phyloP scores from a whole-genome alignment of 2,113 vertebrate genomes.

The Psephotus haematonotus region DNA sequence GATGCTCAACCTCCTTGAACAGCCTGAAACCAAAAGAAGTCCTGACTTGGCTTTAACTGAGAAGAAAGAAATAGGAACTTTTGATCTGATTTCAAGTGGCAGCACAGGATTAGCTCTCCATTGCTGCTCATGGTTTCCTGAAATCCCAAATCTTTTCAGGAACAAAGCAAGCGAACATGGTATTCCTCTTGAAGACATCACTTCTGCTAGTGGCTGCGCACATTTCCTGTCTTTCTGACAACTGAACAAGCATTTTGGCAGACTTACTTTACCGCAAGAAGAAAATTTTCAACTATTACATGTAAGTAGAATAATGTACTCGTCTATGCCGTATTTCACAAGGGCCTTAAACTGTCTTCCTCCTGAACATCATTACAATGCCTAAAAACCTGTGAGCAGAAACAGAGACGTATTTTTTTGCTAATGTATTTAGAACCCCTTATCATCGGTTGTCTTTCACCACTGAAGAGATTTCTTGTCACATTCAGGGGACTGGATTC shows the following conservation, averaged over 20 bases:
- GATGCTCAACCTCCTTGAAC: constrained; percentile 22
- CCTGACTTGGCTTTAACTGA: constrained; percentile 48
- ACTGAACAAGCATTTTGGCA: neutral
- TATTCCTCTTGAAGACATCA: constrained; percentile 62
- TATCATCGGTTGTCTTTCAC: neutral
- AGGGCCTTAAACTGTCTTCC: neutral
- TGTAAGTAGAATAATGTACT: neutral
- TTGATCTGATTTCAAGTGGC: constrained; percentile 70
- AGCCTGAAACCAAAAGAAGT: constrained; percentile 49
- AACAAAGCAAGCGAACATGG: constrained; percentile 41
- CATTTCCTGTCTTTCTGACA: constrained; percentile 23
- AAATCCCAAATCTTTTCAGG: constrained; percentile 46
- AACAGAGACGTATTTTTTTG: neutral
- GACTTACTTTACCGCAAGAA: neutral
- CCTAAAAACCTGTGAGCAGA: neutral
- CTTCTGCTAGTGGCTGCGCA: constrained; percentile 50
- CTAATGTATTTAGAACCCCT: neutral
- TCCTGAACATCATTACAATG: neutral
- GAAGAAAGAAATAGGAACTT: constrained; percentile 35
- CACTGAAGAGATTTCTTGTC: neutral
- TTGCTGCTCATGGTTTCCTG: neutral
- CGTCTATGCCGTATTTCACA: neutral
- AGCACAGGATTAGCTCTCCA: constrained; percentile 63
- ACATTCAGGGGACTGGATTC: neutral
- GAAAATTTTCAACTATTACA: neutral